These are phyloP conservation scores for Cryptocephalus primarius DNA, from an alignment of 2,888 invertebrate genomes.

Conservation along the genomic window DNA sequence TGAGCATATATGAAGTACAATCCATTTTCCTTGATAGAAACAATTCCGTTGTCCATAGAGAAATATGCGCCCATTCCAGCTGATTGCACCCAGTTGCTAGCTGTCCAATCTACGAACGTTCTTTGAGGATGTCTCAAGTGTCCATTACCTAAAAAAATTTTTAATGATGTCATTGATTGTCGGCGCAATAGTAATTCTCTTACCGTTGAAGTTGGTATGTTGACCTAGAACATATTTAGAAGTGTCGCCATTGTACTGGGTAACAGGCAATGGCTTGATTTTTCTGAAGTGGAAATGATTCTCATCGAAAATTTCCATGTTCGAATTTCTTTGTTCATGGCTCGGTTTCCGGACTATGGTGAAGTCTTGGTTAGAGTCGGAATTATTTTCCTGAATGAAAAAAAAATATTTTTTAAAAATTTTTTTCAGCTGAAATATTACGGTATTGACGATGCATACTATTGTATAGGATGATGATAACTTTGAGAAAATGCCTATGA, in stretches of 20 bases:
- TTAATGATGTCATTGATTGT: background rate
- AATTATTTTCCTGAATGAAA: slow-evolving; percentile 12
- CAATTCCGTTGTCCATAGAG: slow-evolving; percentile 48
- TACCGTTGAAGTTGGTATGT: slow-evolving; percentile 50
- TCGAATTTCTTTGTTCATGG: background rate
- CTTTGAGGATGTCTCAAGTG: slow-evolving; percentile 51
- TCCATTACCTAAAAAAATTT: slow-evolving; percentile 47
- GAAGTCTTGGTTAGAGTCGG: slow-evolving; percentile 11
- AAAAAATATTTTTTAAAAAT: background rate
- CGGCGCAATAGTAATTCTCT: background rate
- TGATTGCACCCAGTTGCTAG: slow-evolving; percentile 50
- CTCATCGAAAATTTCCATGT: slow-evolving; percentile 12
- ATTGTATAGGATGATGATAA: background rate
- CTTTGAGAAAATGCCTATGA: too few species aligned
- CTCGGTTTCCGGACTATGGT: slow-evolving; percentile 7
- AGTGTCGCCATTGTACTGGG: slow-evolving; percentile 54
- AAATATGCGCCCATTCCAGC: slow-evolving; percentile 52
- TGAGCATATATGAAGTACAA: slow-evolving; percentile 69
- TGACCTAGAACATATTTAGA: slow-evolving; percentile 44
- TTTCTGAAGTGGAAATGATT: slow-evolving; percentile 14
- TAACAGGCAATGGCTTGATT: slow-evolving; percentile 42
- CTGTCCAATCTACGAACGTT: slow-evolving; percentile 56
- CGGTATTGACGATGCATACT: too few species aligned
- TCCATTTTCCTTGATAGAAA: slow-evolving; percentile 59
- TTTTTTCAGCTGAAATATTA: background rate